A percentile compares a stretch with the other conserved stretches of the same genome.
These are phyloP conservation scores for Atrichornis clamosus DNA, from an alignment of 2,113 vertebrate species.

Conservation along the genomic window DNA sequence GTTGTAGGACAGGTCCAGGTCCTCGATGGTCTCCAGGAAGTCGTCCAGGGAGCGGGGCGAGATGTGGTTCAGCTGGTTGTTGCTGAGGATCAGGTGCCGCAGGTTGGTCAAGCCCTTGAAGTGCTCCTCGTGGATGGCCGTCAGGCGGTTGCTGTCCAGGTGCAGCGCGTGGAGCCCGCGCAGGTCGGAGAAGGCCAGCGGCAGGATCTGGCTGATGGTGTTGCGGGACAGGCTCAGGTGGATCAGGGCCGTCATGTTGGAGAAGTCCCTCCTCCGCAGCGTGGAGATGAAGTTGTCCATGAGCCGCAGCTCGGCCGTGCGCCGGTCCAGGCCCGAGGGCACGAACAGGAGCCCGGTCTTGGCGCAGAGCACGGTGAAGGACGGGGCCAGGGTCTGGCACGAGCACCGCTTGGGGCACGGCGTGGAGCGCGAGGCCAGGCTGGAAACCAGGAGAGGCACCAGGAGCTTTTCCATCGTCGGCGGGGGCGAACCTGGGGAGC, in stretches of 20 bases:
- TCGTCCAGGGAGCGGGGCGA: conserved; percentile 86
- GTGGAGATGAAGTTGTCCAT: conserved; percentile 95
- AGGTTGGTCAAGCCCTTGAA: conserved; percentile 88
- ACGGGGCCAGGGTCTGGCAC: conserved; percentile 90
- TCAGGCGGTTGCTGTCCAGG: conserved; percentile 89
- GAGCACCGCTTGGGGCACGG: conserved; percentile 90
- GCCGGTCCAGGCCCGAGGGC: conserved; percentile 85
- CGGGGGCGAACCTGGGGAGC: not conserved
- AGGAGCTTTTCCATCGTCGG: conserved; percentile 82
- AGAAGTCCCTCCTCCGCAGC: conserved; percentile 83
- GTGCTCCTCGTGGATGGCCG: conserved; percentile 82
- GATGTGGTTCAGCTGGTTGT: conserved; percentile 89
- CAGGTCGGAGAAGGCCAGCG: conserved; percentile 88
- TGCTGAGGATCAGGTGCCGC: conserved; percentile 89
- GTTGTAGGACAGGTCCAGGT: conserved; percentile 95
- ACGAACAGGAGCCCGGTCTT: conserved; percentile 95
- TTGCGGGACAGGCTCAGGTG: conserved; percentile 89
- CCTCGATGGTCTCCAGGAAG: conserved; percentile 87
- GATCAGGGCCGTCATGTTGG: conserved; percentile 92
- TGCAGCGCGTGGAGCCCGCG: conserved; percentile 87
- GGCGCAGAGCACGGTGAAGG: conserved; percentile 91
- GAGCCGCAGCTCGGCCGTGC: conserved; percentile 88
- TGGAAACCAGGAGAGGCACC: conserved; percentile 79
- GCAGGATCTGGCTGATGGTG: conserved; percentile 93
- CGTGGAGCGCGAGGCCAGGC: conserved; percentile 62